Evolutionary conservation across 1,140 invertebrate species (phyloP), one percentile per base, ranked within the genome.

Genomic region (Trachymyrmex cornetzi): DNA sequence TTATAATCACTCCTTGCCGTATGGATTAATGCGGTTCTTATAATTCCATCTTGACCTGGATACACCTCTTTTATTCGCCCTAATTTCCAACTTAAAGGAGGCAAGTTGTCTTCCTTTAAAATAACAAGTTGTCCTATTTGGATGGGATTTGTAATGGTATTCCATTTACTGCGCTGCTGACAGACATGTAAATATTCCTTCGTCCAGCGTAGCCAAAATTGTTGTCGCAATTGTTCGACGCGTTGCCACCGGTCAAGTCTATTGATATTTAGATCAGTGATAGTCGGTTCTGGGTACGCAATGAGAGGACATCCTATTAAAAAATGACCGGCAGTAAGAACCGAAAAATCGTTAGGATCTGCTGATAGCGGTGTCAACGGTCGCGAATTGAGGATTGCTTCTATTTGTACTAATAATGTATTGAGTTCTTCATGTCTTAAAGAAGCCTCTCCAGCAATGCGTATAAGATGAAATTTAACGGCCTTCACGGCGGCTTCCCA

Each of bases 111-210:
- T 14, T 75, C n/a, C 5, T 16, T 14, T 22, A 59, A 0, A 0
- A 75, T 75, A 7, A 75, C 53, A 0, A 75, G 11, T 12, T 75
- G 72, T n/a, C 27, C 72, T 34, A 34, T 16, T 6, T 9, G 1
- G 5, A 75, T 3, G 1, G 50, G 27, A 1, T 7, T 4, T 16
- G 19, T 4, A 2, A 16, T 3, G 9, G 6, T 75, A 34, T 34
- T 57, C 53, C 72, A 75, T 24, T 75, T 75, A 16, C 0, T 57
- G 0, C 30, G 53, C 5, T 57, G 72, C 6, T 34, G 72, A n/a
- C 53, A 75, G 9, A 2, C 57, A 22, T 75, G 72, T 12, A 69
- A 16, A 4, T 69, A 69, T 48, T 69, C 66, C 14, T 69, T 69
- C 0, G 24, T 74, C 53, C 50, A 75, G 3, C 53, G 24, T 4